These are phyloP conservation scores for Sorex araneus DNA, from an alignment of 2,113 vertebrate species.

Conservation along the genomic window DNA sequence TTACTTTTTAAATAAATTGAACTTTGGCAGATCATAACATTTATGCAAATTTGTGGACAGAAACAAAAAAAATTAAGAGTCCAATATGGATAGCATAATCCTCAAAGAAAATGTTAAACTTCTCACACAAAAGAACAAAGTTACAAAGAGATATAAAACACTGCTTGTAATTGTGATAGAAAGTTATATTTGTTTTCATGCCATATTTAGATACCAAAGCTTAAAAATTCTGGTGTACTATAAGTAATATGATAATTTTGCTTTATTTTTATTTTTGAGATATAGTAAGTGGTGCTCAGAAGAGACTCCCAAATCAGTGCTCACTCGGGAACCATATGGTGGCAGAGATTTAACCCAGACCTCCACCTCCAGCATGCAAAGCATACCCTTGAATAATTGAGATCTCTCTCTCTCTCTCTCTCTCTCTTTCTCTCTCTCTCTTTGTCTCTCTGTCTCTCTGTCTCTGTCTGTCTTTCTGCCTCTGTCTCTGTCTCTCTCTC, in stretches of 20 bases:
- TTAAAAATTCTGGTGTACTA: background rate
- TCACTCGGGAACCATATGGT: too few relatives aligned
- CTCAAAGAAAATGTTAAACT: constrained; percentile 36
- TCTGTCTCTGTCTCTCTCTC: background rate
- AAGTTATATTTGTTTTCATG: constrained; percentile 5
- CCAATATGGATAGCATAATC: background rate
- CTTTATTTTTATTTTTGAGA: too few relatives aligned
- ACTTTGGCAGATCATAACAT: background rate
- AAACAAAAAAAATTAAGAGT: constrained; percentile 53
- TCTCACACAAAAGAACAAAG: background rate
- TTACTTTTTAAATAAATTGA: constrained; percentile 17
- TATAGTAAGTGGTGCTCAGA: too few relatives aligned
- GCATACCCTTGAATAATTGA: too few relatives aligned
- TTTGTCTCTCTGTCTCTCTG: too few relatives aligned
- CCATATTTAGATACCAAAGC: constrained; percentile 6
- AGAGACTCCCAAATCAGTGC: too few relatives aligned
- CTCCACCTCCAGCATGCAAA: too few relatives aligned
- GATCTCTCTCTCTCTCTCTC: too few relatives aligned
- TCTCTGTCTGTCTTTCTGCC: too few relatives aligned
- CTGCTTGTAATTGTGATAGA: constrained; percentile 3
- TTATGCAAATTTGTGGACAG: background rate
- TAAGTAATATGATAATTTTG: too few relatives aligned
- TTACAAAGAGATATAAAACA: constrained; percentile 47
- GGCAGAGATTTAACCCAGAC: too few relatives aligned
- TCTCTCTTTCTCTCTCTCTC: too few relatives aligned